Base-by-base conservation (phyloP, 2,888 invertebrate species). In the Myopa tessellatipennis region DNA sequence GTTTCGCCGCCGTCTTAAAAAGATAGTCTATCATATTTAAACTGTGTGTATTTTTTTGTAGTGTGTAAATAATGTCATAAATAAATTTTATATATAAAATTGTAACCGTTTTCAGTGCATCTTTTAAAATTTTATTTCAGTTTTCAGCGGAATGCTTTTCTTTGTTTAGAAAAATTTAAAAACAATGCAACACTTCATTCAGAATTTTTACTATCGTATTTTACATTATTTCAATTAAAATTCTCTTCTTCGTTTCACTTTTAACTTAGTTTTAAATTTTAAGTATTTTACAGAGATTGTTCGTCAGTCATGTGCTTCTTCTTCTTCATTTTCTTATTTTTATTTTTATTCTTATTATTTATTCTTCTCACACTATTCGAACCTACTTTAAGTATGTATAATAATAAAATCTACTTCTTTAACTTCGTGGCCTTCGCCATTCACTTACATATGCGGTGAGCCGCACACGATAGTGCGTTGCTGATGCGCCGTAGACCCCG, bases 381-480 rank as follows among this genome's bases (percentile, higher is more conserved):
- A 67, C 40, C 38, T 36, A 63, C 55, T 67, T 58, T 55, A 67
- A 55, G 60, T 65, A 26, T 61, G 45, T 45, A 8, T 45, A 45
- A 45, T 74, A 65, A 65, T 55, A 67, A 74, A 67, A 40, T 55
- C 67, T 67, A 67, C 67, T 65, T 36, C 38, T 67, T 52, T 67
- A 26, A 58, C 36, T 58, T 12, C n/a, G 26, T 14, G 12, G 45
- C 12, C 7, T 50, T 26, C 58, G n/a, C 58, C n/a, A 7, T n/a
- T 74, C 14, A 14, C 77, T 80, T 89, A 90, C 88, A 90, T 90
- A 81, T 90, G 90, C 84, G 89, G 88, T 82, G 90, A 89, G 80
- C 89, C 90, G 81, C 89, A 89, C 80, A 89, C 86, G 68, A 89
- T 87, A 55, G 86, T 83, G 81, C 88, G 86, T 79, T 87, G 87